Evolutionary conservation across 1,140 invertebrate genomes (phyloP).

Genomic region (Drosophila dunni): DNA sequence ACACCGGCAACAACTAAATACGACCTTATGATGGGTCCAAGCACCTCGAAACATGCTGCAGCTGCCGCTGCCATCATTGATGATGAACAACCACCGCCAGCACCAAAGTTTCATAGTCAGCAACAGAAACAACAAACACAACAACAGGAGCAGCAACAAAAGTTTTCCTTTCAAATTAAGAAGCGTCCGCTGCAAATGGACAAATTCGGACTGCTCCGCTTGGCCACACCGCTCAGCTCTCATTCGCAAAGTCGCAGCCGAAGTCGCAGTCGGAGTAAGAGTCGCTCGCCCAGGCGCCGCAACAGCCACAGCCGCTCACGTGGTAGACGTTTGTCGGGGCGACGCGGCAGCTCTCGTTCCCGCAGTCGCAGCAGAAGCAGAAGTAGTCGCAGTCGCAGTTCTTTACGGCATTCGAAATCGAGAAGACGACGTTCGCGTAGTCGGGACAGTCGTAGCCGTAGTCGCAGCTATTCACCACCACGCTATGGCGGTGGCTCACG

Average conservation of each 20-base stretch:
- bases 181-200: constrained; percentile 86
- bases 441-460: constrained; percentile 34
- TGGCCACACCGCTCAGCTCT: constrained; percentile 85
- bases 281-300: constrained; percentile 3
- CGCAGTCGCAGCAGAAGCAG: constrained; percentile 79
- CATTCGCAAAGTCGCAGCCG: constrained; percentile 84
- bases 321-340: constrained; percentile 67
- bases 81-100: constrained; percentile 21
- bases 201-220: constrained; percentile 88
- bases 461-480: constrained; percentile 84
- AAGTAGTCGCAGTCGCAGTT: constrained; percentile 69
- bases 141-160: constrained; percentile 22
- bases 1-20: not conserved
- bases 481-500: constrained; percentile 24
- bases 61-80: constrained; percentile 7
- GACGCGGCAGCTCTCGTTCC: constrained; percentile 58
- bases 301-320: constrained; percentile 30
- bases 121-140: constrained; percentile 15
- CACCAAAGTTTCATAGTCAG: constrained; percentile 41
- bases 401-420: constrained; percentile 25
- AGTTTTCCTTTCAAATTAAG: constrained; percentile 77
- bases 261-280: constrained; percentile 53
- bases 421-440: constrained; percentile 23
- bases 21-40: constrained; percentile 47
- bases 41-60: constrained; percentile 63